Evolutionary conservation across 2,888 invertebrate genomes (phyloP), one percentile per base, ranked within the genome.

Genomic region (Caenorhabditis doughertyi): DNA sequence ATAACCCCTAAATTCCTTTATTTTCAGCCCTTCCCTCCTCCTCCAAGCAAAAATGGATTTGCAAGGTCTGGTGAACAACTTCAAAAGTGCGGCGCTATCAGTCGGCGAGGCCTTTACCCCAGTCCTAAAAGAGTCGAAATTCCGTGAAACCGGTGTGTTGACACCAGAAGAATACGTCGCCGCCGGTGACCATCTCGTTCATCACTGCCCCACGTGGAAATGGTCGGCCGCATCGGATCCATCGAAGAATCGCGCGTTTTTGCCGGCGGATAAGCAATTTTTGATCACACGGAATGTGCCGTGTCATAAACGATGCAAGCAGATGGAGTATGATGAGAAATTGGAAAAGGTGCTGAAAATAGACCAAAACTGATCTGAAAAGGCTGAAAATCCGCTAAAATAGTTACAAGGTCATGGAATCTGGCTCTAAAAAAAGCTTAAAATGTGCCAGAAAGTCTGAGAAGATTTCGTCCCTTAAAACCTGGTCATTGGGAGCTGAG

Each of bases 161-260:
- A 99, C 98, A n/a, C 98, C 98, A 0, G 97, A 98, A 92, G 99
- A 94, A 93, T 99, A 98, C 94, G 96, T 99, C 3, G 96, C 96
- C 3, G 98, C 99, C 23, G 99, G 99, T 1, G 98, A 99, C 92
- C 98, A 99, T 93, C 93, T 99, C 73, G 98, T 98, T 0, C 98
- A 99, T 93, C 98, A 98, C 92, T 99, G 98, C 92, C 98, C 99
- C 0, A 98, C 99, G 0, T 99, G 99, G 99, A 96, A 97, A 92
- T 99, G 99, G 99, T 95, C 96, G 0, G 94, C 94, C 87, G 91
- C 92, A 13, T 86, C 89, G 2, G 98, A 98, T 92, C 96, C 96
- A 87, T 94, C 95, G n/a, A 74, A 88, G 29, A 58, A 79, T 8
- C 83, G 89, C 0, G n/a, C 68, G 9, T 98, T 97, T 93, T 94